Base-by-base conservation (phyloP, 2,797 vertebrate species). In the Anniella stebbinsi region DNA sequence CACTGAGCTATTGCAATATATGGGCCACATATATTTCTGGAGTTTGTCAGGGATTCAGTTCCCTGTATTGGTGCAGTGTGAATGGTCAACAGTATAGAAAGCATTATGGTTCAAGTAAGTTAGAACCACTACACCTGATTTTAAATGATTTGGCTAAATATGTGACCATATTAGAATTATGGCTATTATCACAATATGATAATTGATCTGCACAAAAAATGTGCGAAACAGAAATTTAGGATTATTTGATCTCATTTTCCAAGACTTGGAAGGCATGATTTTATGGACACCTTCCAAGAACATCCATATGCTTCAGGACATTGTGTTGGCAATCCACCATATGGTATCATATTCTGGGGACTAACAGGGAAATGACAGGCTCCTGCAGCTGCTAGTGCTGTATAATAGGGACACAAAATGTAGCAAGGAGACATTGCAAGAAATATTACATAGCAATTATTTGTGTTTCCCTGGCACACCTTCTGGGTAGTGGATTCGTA, bases 241-340 rank as follows among this genome's bases (percentile, higher is more conserved):
- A 57, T 60, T 23, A 12, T 75, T 89, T 72, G 15, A 60, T 57
- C 63, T n/a, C 54, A 77, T 77, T 90, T 87, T 72, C 70, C 17
- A 91, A 80, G 85, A 30, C 33, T 87, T 63, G 0, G 0, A 45
- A 54, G 51, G 41, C n/a, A 11, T 13, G 2, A 6, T 12, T 11
- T 90, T 0, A 67, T 60, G 36, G 63, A 87, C 13, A 15, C 4
- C 33, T 66, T 86, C 80, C 51, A 83, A 84, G 75, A 91, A 72
- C 81, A 89, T 87, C 10, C 76, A 66, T 33, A 11, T 2, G 4
- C 81, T 81, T 36, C 60, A 86, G 72, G 72, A 92, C 88, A 41
- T 48, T 80, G 36, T 57, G 75, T 11, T 84, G 0, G 0, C 13
- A 12, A 67, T 60, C 83, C 6, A 12, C 78, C 54, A 84, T 86